Evolutionary conservation across 92 coral and sea anemone genomes (phyloP), one percentile per base, ranked within the genome.

Genomic region (Palythoa caribaeorum): DNA sequence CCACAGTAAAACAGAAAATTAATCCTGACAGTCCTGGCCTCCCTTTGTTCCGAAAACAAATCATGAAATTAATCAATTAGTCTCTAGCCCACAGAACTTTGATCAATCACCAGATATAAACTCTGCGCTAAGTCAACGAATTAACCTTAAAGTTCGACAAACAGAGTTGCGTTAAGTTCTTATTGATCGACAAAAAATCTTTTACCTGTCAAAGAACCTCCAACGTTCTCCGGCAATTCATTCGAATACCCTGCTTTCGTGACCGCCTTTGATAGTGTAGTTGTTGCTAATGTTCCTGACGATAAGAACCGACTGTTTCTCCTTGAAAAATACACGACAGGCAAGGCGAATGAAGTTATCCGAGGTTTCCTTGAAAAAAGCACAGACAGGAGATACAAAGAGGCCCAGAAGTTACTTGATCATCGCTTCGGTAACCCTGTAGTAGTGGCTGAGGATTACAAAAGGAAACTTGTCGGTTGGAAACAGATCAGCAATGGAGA

Each of bases 351-450:
- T 68, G 86, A 90, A n/a, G 89, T 86, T 35, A 85, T 94, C 15
- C 88, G 89, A 68, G 92, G 94, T 12, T 94, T 86, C 84, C 83
- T 92, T 20, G 91, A 92, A 0, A 84, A 76, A 54, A 81, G 73
- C 76, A 86, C 93, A 2, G 92, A 94, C 12, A 89, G 55, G 28
- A 88, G 93, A 1, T 94, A 94, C 40, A 15, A 52, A 37, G 86
- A 91, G 59, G 94, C 95, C 3, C 79, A 92, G 19, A 92, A 90
- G 63, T 77, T 92, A 28, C 91, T 94, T 1, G 91, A 79, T 78
- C 57, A 93, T 20, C 89, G 89, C 3, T 94, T 91, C 35, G 94
- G 98, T 0, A 91, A 94, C 69, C 95, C 98, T n/a, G 84, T 90
- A 1, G 86, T 70, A 21, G 98, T 94, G 5, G 87, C 93, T 15